Evolutionary conservation across 2,888 invertebrate genomes (phyloP), one percentile per base, ranked within the genome.

Genomic region (Spicauda simplicius): DNA sequence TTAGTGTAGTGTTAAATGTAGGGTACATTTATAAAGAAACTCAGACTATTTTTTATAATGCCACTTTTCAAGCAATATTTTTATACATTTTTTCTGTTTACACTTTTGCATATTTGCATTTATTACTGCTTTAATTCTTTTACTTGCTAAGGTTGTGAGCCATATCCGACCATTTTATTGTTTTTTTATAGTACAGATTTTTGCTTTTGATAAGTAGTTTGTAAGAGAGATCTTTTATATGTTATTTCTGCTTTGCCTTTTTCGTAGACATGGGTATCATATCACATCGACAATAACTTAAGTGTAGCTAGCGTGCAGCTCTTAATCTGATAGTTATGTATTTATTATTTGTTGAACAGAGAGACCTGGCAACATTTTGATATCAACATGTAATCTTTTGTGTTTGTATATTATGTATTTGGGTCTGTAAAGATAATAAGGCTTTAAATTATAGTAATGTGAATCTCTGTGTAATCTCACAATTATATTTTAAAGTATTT

Each of bases 111-210:
- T 54, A 19, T 41, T n/a, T 58, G 53, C 37, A 56, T 67, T 69
- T 57, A 64, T 63, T 48, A 54, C 11, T 54, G 48, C 64, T 53
- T 61, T 53, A 62, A 60, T 61, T 55, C 56, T 74, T 48, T 64
- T 30, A 62, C 33, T 54, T 54, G 50, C 50, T 50, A 37, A 64
- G 82, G 83, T 87, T 85, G 87, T 87, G 86, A 86, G 79, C 71
- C 66, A 37, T 66, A 71, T 82, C 85, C 84, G 80, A 84, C 86
- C 85, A 79, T 76, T 80, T 75, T 76, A 53, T 70, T 72, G 25
- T 68, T 68, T 71, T 71, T 66, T 76, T 69, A 65, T 69, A 62
- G 69, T 69, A 59, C 69, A 65, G 25, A 69, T 70, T 30, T 60
- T 48, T n/a, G 45, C 25, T 48, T 16, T 48, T 33, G 30, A n/a